These are phyloP conservation scores for Anthonomus grandis DNA, from an alignment of 1,140 invertebrate species.

Conservation along the genomic window DNA sequence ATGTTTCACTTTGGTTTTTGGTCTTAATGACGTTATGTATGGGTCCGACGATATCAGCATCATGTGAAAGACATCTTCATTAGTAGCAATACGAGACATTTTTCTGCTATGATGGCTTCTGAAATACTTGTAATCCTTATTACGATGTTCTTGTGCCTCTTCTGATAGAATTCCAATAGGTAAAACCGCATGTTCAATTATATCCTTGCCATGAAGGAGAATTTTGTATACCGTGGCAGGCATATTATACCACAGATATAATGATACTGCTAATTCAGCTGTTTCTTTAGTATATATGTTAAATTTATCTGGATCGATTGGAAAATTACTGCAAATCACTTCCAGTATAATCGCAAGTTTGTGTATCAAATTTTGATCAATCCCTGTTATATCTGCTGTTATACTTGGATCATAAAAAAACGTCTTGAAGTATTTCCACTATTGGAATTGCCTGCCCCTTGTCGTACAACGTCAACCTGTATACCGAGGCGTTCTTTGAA, in stretches of 20 bases:
- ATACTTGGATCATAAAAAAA: conserved; percentile 14
- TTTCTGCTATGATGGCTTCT: conserved; percentile 32
- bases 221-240: conserved; percentile 44
- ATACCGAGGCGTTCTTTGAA: neutral
- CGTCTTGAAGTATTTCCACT: conserved; percentile 14
- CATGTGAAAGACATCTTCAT: too few relatives aligned
- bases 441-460: conserved; percentile 12
- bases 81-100: too few relatives aligned
- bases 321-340: conserved; percentile 1
- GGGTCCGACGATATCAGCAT: too few relatives aligned
- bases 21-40: too few relatives aligned
- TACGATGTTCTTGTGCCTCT: conserved; percentile 26
- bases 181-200: conserved; percentile 32
- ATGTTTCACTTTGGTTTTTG: too few relatives aligned
- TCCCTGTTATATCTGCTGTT: conserved; percentile 11
- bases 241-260: conserved; percentile 45
- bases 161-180: conserved; percentile 38
- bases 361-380: conserved; percentile 27
- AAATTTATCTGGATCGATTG: conserved; percentile 9
- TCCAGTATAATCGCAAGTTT: conserved; percentile 10
- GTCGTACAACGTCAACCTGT: conserved; percentile 3
- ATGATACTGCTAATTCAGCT: conserved; percentile 30
- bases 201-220: conserved; percentile 33
- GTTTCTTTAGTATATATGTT: conserved; percentile 10
- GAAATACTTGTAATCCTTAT: conserved; percentile 32